Conservation (phyloP, 2,888 invertebrate species). For the Anagyrus pseudococci region DNA sequence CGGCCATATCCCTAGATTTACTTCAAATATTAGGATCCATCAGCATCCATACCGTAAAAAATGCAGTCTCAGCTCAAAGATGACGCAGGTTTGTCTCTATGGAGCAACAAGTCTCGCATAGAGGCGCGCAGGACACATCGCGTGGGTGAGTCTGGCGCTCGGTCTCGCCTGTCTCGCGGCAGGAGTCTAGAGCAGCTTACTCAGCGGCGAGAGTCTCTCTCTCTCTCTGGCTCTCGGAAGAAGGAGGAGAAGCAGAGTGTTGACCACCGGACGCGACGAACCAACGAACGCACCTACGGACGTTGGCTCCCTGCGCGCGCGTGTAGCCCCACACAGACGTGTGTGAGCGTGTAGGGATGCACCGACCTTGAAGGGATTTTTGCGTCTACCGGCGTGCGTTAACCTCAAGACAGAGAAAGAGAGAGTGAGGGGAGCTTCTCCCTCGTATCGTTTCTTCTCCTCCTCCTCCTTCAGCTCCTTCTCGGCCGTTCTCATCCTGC, state of each 20-base stretch:
- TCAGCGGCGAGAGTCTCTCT: slow-evolving; percentile 40
- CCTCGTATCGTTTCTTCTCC: slow-evolving; percentile 23
- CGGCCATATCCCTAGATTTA: no score
- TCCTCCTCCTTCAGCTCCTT: slow-evolving; percentile 30
- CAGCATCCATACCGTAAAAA: no score
- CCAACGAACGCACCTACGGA: no score
- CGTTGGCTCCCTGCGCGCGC: background rate
- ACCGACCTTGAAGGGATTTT: slow-evolving; percentile 61
- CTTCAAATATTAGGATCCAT: no score
- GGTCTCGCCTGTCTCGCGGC: no score
- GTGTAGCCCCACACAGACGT: slow-evolving; percentile 50
- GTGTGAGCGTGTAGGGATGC: slow-evolving; percentile 54
- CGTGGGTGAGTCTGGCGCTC: slow-evolving; percentile 52
- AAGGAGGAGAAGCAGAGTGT: slow-evolving; percentile 36
- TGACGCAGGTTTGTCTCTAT: no score
- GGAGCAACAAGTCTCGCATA: no score
- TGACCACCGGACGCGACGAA: slow-evolving; percentile 39
- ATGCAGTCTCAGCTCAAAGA: no score
- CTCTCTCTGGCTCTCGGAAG: no score
- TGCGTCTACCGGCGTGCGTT: slow-evolving; percentile 60
- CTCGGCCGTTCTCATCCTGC: background rate
- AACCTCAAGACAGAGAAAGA: slow-evolving; percentile 46
- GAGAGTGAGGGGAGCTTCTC: slow-evolving; percentile 22
- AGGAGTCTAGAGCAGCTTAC: no score
- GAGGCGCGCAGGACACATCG: no score